Evolutionary conservation across 92 coral and sea anemone genomes (phyloP).

Genomic region (Palythoa grandiflora): DNA sequence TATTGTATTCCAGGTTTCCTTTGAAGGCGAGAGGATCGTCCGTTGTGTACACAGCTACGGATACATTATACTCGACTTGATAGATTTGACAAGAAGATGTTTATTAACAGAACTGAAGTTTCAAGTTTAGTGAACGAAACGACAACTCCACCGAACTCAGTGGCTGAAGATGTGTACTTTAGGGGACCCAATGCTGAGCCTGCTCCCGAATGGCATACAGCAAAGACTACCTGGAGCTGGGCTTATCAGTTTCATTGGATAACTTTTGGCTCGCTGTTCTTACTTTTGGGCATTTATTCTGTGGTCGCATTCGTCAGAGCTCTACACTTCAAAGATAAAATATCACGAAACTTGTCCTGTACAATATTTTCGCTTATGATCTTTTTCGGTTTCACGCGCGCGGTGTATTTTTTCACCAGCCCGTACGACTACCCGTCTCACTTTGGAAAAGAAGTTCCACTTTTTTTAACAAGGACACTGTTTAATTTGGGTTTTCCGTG

Average conservation of each 20-base stretch:
- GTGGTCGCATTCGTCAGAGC: slow-evolving; percentile 1
- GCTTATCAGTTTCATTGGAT: slow-evolving; percentile 42
- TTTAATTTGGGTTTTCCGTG: slow-evolving; percentile 38
- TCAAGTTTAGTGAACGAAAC: neutral
- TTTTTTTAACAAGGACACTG: slow-evolving; percentile 27
- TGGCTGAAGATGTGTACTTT: neutral
- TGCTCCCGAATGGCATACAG: slow-evolving; percentile 27
- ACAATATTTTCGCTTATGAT: slow-evolving; percentile 14
- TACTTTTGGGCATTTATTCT: slow-evolving; percentile 12
- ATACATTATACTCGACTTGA: neutral
- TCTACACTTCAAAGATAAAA: slow-evolving; percentile 16
- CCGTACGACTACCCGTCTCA: slow-evolving; percentile 38
- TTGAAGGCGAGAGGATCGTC: neutral
- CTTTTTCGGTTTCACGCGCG: slow-evolving; percentile 32
- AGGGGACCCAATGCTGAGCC: slow-evolving; percentile 46
- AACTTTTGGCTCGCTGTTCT: neutral
- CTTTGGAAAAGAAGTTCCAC: slow-evolving; percentile 14
- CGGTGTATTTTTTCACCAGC: neutral
- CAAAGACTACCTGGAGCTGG: slow-evolving; percentile 16
- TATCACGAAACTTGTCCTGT: slow-evolving; percentile 38
- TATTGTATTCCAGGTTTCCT: neutral
- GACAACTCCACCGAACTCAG: neutral
- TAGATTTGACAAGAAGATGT: neutral
- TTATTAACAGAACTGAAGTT: neutral
- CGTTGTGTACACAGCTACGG: neutral